Conservation (phyloP, 2,113 vertebrate genomes). For the Herpailurus yagouaroundi region DNA sequence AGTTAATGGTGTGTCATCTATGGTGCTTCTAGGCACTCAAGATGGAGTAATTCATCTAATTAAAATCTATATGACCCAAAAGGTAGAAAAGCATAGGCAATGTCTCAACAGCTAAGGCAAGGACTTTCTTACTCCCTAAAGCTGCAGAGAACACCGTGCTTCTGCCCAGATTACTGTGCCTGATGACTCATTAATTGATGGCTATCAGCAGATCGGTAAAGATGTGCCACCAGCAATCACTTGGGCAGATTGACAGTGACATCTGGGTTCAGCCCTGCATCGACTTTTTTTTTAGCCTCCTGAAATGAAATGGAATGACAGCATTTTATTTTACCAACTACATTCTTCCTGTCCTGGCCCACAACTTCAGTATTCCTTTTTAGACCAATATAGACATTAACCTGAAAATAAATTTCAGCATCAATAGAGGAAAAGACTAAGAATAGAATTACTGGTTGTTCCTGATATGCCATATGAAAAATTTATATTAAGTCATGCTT, state of each 20-base stretch:
- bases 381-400: slow-evolving; percentile 49
- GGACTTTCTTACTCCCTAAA: neutral
- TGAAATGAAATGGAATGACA: slow-evolving; percentile 25
- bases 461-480: slow-evolving; percentile 66
- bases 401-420: slow-evolving; percentile 59
- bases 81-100: neutral
- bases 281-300: neutral
- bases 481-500: slow-evolving; percentile 65
- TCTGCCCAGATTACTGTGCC: neutral
- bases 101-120: neutral
- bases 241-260: neutral
- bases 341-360: neutral
- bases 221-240: neutral
- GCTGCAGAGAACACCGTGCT: neutral
- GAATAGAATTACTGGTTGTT: slow-evolving; percentile 64
- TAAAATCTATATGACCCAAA: neutral
- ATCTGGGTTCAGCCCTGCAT: neutral
- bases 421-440: slow-evolving; percentile 38
- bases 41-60: neutral
- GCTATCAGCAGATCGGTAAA: neutral
- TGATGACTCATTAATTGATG: neutral
- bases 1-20: neutral
- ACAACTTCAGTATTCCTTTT: slow-evolving; percentile 24
- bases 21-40: neutral
- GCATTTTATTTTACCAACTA: slow-evolving; percentile 17